phyloP scores from a whole-genome alignment of 2,113 vertebrate species.

The Leuciscus idus region DNA sequence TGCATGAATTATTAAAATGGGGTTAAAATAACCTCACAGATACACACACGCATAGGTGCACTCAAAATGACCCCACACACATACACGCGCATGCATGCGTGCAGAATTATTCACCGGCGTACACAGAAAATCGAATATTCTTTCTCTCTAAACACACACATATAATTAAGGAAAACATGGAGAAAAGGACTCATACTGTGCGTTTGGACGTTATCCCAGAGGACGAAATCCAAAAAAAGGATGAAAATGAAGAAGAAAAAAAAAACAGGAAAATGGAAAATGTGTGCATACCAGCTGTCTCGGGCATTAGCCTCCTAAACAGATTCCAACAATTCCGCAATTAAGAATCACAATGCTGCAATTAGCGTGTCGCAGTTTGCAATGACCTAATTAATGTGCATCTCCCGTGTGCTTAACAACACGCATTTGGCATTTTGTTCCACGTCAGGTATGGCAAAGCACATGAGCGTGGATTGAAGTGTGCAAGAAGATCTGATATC shows the following conservation, averaged over 20 bases:
- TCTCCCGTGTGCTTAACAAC: conserved; percentile 62
- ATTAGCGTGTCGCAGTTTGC: conserved; percentile 64
- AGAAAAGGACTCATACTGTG: conserved; percentile 50
- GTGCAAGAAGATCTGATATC: conserved; percentile 31
- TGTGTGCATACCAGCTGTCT: conserved; percentile 68
- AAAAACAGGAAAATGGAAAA: conserved; percentile 30
- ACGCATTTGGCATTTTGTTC: conserved; percentile 55
- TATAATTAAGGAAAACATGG: conserved; percentile 5
- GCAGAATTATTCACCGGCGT: conserved; percentile 18
- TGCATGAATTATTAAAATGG: conserved; percentile 63
- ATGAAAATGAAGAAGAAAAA: neutral
- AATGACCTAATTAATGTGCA: conserved; percentile 70
- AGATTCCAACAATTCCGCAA: conserved; percentile 68
- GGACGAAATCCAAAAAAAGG: conserved; percentile 53
- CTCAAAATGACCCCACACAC: neutral
- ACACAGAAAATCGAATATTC: conserved; percentile 18
- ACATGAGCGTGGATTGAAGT: neutral
- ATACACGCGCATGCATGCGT: neutral
- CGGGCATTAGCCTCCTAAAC: conserved; percentile 69
- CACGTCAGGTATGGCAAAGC: conserved; percentile 46
- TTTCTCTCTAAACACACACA: neutral
- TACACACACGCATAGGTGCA: neutral
- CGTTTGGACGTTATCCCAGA: conserved; percentile 68
- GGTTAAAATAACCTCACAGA: conserved; percentile 62
- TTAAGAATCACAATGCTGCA: conserved; percentile 71